These are phyloP conservation scores for Drosophila asahinai DNA, from an alignment of 1,140 invertebrate species.

Conservation along the genomic window DNA sequence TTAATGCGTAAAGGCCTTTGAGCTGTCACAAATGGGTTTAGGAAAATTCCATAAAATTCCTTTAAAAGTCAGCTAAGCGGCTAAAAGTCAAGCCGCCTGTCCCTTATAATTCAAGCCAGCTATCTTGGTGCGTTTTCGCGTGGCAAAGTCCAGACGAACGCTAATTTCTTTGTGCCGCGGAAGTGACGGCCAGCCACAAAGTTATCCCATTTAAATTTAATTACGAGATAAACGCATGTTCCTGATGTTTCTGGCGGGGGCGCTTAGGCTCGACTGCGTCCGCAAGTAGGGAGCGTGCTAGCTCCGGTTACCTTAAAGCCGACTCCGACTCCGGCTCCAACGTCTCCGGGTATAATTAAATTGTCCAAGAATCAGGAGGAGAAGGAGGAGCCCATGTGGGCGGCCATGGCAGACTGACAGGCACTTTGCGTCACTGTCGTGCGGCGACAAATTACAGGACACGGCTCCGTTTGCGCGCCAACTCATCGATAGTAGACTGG, in stretches of 20 bases:
- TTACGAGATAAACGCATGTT: constrained; percentile 64
- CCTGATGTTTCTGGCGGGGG: constrained; percentile 46
- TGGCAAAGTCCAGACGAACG: constrained; percentile 32
- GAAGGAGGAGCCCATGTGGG: constrained; percentile 7
- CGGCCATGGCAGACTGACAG: constrained; percentile 22
- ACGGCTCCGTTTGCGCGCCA: constrained; percentile 51
- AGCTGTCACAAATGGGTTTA: background rate
- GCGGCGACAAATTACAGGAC: constrained; percentile 73
- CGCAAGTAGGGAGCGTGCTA: constrained; percentile 28
- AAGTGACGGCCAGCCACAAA: constrained; percentile 36
- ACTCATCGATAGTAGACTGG: constrained; percentile 45
- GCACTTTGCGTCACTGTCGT: constrained; percentile 51
- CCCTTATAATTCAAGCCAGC: constrained; percentile 29
- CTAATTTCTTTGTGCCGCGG: constrained; percentile 51
- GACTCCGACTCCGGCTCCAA: background rate
- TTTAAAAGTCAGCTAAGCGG: background rate
- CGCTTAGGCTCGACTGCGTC: constrained; percentile 40
- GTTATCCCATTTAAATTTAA: constrained; percentile 66
- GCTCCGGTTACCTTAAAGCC: constrained; percentile 43
- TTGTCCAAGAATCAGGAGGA: constrained; percentile 40
- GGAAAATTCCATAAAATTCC: background rate
- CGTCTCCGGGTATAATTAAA: constrained; percentile 53
- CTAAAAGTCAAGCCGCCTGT: constrained; percentile 25
- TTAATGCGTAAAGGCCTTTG: background rate
- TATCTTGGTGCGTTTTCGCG: constrained; percentile 35